These are phyloP conservation scores for Rhinoraja longicauda DNA, from an alignment of 2,797 vertebrate species.

Conservation along the genomic window DNA sequence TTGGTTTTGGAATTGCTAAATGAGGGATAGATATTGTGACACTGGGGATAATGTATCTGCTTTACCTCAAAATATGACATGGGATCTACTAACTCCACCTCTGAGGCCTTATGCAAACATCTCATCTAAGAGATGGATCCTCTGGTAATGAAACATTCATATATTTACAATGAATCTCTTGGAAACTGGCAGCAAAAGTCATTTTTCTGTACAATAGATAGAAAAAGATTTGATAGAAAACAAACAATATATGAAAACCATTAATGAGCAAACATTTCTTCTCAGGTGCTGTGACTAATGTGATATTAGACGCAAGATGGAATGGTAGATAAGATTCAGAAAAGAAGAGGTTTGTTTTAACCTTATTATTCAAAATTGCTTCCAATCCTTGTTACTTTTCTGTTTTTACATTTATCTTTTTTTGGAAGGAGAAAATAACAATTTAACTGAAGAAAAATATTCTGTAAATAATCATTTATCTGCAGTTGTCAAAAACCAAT, in stretches of 20 bases:
- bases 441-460: background rate
- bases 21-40: no score
- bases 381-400: background rate
- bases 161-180: background rate
- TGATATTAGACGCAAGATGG: background rate
- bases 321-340: background rate
- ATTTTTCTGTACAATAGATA: background rate
- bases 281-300: background rate
- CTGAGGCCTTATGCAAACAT: no score
- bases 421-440: background rate
- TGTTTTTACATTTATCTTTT: background rate
- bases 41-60: no score
- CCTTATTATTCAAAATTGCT: background rate
- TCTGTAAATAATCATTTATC: background rate
- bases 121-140: no score
- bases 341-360: background rate
- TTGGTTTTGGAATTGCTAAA: no score
- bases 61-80: no score
- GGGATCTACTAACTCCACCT: no score
- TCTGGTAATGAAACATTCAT: no score
- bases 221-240: background rate
- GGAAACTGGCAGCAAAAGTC: background rate
- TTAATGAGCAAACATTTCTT: background rate
- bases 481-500: background rate
- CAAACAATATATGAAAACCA: background rate